These are phyloP conservation scores for Anhinga rufa DNA, from an alignment of 2,113 vertebrate genomes.

Conservation along the genomic window DNA sequence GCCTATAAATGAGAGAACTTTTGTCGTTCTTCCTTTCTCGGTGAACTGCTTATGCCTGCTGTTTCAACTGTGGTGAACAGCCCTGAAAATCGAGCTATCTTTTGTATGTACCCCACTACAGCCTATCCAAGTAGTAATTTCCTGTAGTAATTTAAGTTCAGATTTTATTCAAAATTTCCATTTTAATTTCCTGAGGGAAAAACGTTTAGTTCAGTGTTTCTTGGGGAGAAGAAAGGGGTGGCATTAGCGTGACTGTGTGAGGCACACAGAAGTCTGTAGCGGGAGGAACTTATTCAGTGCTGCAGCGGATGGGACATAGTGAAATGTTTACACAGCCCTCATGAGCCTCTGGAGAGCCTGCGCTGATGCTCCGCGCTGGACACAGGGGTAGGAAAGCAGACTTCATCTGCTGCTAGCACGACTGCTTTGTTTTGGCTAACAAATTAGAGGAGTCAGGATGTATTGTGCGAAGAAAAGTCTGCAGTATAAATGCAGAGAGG, in stretches of 20 bases:
- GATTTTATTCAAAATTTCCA: not conserved
- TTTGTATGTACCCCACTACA: not conserved
- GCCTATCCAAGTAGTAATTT: not conserved
- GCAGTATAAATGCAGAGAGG: not conserved
- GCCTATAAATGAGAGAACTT: not conserved
- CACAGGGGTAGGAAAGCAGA: not conserved
- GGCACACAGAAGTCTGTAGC: not conserved
- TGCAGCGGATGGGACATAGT: not conserved
- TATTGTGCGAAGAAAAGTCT: not conserved
- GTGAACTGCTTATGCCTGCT: not conserved
- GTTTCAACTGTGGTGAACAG: not conserved
- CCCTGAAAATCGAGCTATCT: not conserved
- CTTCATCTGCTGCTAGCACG: not conserved
- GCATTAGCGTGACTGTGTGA: not conserved
- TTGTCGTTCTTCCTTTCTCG: not conserved
- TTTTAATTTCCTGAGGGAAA: conserved; percentile 9
- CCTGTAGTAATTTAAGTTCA: not conserved
- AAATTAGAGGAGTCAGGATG: not conserved
- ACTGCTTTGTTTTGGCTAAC: not conserved
- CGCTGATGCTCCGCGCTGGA: not conserved
- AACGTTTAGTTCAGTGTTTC: not conserved
- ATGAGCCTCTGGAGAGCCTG: not conserved
- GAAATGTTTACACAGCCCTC: not conserved
- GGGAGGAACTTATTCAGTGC: not conserved
- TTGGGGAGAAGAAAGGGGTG: not conserved